phyloP scores from a whole-genome alignment of 2,797 vertebrate genomes.

The Pelodytes ibericus region DNA sequence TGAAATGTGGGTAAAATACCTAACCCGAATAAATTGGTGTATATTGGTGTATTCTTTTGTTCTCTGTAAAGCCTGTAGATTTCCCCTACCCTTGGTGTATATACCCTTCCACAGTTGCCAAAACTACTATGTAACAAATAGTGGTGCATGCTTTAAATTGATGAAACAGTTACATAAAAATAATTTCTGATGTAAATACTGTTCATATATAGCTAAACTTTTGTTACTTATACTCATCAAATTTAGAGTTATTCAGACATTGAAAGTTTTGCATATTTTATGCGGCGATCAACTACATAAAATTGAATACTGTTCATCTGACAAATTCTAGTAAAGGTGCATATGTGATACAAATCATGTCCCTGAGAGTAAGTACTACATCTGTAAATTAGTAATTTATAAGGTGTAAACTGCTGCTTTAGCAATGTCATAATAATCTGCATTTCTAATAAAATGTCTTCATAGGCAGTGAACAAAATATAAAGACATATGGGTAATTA shows the following conservation, averaged over 20 bases:
- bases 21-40: too few relatives aligned
- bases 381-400: background rate
- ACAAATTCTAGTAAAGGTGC: background rate
- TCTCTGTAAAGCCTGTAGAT: too few relatives aligned
- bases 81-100: too few relatives aligned
- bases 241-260: background rate
- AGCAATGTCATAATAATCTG: constrained; percentile 6
- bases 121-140: too few relatives aligned
- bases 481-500: constrained; percentile 48
- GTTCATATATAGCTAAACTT: too few relatives aligned
- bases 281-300: background rate
- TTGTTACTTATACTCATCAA: too few relatives aligned
- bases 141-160: too few relatives aligned
- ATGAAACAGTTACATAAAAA: too few relatives aligned
- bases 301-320: background rate
- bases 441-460: constrained; percentile 20
- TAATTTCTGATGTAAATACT: too few relatives aligned
- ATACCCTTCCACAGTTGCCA: too few relatives aligned
- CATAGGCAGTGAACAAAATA: constrained; percentile 10
- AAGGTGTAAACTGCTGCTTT: background rate
- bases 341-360: background rate
- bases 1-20: too few relatives aligned
- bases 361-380: background rate
- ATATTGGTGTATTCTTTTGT: too few relatives aligned
- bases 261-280: background rate